Evolutionary conservation across 2,797 vertebrate genomes (phyloP).

Genomic region (Distichodus sexfasciatus): DNA sequence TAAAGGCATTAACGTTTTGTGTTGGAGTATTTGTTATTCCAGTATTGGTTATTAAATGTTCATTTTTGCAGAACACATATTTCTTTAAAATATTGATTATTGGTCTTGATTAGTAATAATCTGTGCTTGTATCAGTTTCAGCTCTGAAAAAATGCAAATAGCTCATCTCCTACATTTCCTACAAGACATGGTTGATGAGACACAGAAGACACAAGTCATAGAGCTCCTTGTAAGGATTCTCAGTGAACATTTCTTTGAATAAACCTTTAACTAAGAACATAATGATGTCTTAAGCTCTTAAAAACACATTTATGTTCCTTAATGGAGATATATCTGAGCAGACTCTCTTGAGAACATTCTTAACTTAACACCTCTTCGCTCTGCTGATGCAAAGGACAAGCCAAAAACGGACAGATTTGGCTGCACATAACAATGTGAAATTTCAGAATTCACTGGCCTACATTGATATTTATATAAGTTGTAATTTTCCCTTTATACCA

Average conservation of each 20-base stretch:
- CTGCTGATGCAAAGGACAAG: not conserved
- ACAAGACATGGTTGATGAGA: too few species aligned
- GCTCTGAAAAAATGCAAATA: too few species aligned
- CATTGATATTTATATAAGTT: conserved; percentile 56
- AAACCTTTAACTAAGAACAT: not conserved
- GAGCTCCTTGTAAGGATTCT: too few species aligned
- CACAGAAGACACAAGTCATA: too few species aligned
- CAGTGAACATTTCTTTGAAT: not conserved
- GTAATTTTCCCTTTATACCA: conserved; percentile 53
- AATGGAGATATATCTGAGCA: not conserved
- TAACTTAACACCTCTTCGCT: not conserved
- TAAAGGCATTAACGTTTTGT: too few species aligned
- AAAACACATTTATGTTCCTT: not conserved
- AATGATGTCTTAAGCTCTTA: not conserved
- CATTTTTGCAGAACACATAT: too few species aligned
- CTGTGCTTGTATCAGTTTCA: too few species aligned
- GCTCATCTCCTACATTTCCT: too few species aligned
- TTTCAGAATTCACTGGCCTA: conserved; percentile 1
- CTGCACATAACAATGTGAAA: not conserved
- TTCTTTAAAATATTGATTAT: too few species aligned
- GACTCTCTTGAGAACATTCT: not conserved
- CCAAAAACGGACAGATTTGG: not conserved
- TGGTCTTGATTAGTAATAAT: too few species aligned
- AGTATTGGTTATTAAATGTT: too few species aligned
- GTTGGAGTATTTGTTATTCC: too few species aligned